phyloP scores from a whole-genome alignment of 2,113 vertebrate genomes.

The Elanus axillaris region DNA sequence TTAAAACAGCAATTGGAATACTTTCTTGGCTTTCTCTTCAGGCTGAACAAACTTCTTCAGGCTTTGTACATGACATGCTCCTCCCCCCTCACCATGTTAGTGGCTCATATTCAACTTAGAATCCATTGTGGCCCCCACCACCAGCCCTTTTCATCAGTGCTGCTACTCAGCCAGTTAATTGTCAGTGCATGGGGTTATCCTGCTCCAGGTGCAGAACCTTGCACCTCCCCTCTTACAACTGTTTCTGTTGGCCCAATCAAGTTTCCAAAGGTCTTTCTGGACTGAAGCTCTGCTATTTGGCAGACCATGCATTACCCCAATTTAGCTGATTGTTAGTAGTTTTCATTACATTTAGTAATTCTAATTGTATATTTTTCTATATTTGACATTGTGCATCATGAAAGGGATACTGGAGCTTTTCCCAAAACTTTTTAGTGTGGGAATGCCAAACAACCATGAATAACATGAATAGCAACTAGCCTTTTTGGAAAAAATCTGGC shows the following conservation, averaged over 20 bases:
- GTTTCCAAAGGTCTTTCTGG: background rate
- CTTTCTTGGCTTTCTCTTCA: background rate
- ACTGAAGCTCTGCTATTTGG: background rate
- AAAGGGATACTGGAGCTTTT: background rate
- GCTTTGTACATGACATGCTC: background rate
- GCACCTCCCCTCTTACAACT: background rate
- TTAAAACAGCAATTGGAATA: background rate
- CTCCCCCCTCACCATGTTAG: background rate
- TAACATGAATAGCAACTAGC: background rate
- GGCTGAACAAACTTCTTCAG: background rate
- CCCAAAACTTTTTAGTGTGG: background rate
- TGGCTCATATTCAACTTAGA: background rate
- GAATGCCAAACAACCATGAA: background rate
- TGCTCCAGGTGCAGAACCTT: background rate
- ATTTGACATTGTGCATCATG: background rate
- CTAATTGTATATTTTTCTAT: background rate
- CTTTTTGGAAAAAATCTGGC: background rate
- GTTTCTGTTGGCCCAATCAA: background rate
- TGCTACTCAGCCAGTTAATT: background rate
- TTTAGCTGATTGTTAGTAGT: background rate
- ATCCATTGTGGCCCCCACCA: background rate
- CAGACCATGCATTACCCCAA: fast-evolving
- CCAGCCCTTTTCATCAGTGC: background rate
- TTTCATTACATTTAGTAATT: background rate
- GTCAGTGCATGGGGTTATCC: background rate